phyloP scores from a whole-genome alignment of 2,888 invertebrate species.

The Xanthia togata region DNA sequence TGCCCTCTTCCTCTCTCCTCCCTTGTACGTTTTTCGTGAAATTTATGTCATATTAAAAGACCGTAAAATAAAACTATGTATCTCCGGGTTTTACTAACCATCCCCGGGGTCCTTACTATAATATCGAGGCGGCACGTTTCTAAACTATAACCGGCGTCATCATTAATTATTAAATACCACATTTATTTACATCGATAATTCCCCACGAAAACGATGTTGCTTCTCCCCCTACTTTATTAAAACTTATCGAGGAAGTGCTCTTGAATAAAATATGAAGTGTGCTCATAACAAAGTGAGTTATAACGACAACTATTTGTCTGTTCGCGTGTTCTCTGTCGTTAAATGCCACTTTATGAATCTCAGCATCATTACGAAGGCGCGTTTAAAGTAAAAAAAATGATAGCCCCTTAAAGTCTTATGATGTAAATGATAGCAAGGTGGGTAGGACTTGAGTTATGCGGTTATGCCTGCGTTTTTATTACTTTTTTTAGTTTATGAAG shows the following conservation, averaged over 20 bases:
- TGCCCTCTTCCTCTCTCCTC: too few species aligned
- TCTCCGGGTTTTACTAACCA: too few species aligned
- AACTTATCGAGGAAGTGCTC: slow-evolving; percentile 46
- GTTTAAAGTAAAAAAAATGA: slow-evolving; percentile 58
- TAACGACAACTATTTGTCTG: slow-evolving; percentile 66
- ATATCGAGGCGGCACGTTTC: too few species aligned
- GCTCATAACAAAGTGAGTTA: slow-evolving; percentile 55
- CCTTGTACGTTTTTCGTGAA: too few species aligned
- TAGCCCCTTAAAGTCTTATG: slow-evolving; percentile 48
- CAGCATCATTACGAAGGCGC: slow-evolving; percentile 48
- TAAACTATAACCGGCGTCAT: not conserved
- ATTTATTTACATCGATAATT: slow-evolving; percentile 40
- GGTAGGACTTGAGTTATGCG: slow-evolving; percentile 54
- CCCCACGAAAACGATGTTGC: slow-evolving; percentile 43
- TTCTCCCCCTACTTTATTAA: slow-evolving; percentile 51
- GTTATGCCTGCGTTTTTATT: slow-evolving; percentile 54
- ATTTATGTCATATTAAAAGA: too few species aligned
- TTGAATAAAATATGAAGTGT: slow-evolving; percentile 62
- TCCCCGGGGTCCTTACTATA: too few species aligned
- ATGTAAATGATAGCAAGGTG: slow-evolving; percentile 51
- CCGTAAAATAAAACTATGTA: too few species aligned
- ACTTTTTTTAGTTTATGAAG: slow-evolving; percentile 57
- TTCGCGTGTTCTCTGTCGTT: slow-evolving; percentile 70
- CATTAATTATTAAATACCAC: slow-evolving; percentile 46
- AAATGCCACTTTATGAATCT: slow-evolving; percentile 63